Base-by-base conservation (phyloP, 2,888 invertebrate species). In the Sthenelais limicola region DNA sequence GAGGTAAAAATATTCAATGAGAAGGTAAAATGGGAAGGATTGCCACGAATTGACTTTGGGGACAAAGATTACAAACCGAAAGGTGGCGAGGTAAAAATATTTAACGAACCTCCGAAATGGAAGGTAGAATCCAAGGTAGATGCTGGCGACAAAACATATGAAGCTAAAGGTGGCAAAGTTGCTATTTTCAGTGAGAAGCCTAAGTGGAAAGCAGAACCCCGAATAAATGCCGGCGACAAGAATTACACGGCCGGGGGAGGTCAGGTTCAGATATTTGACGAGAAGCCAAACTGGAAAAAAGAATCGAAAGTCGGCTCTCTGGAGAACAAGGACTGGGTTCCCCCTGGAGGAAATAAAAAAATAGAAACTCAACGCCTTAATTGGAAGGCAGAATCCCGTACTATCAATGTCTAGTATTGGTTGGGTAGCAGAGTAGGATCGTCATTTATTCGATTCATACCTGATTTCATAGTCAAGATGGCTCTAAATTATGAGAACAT, bases 271-370 rank as follows among this genome's bases (percentile, higher is more conserved):
- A 66, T 66, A 21, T 1, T 5, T 5, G 28, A 5, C n/a, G 26
- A 66, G 21, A 66, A 38, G 26, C 66, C 43, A 21, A 26, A 79
- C 58, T 75, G 79, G 43, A 78, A 74, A 74, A 83, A 82, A 0
- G 67, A 68, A 47, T 82, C 83, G 77, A 79, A 68, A 49, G 72
- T 82, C 38, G 81, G 80, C 1, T 81, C 82, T n/a, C 79, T 78
- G 58, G 81, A 79, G 48, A 80, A 80, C 33, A 76, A 79, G 4
- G 72, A 91, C 77, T 96, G 97, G 82, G 90, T 90, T 74, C 94
- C 97, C 0, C 93, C 93, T 82, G 95, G 96, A 78, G 95, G 97
- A 48, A 93, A 95, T 80, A 95, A 95, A 87, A 97, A 97, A 82
- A 84, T 87, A 32, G 33, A 66, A 0, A 18, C 4, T 15, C 38